A percentile compares a stretch with the other conserved stretches of the same genome.
phyloP scores from a whole-genome alignment of 1,140 invertebrate species.

The Nomia melanderi region DNA sequence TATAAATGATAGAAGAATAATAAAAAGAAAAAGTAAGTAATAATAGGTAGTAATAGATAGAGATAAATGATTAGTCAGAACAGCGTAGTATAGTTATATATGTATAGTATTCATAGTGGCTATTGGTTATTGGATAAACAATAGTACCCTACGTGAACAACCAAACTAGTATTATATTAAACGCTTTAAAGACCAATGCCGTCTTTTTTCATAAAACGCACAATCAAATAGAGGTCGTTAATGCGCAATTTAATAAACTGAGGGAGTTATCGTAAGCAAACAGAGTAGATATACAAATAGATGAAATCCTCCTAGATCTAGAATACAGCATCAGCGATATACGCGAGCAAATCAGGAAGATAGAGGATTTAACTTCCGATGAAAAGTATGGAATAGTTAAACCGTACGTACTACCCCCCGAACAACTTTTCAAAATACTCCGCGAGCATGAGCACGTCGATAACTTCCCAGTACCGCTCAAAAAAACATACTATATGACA shows the following conservation, averaged over 20 bases:
- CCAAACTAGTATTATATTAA: conserved; percentile 8
- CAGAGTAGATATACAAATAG: not conserved
- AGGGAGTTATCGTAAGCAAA: not conserved
- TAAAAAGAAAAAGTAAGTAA: too few relatives aligned
- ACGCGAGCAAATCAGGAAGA: not conserved
- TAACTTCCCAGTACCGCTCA: conserved; percentile 12
- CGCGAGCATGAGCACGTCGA: not conserved
- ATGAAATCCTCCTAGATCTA: not conserved
- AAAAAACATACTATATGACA: conserved; percentile 1
- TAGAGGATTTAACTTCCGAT: conserved; percentile 7
- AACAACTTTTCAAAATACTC: not conserved
- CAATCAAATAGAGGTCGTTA: not conserved
- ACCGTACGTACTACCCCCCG: not conserved
- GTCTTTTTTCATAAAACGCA: not conserved
- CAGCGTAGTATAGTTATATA: too few relatives aligned
- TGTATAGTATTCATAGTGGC: too few relatives aligned
- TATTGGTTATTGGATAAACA: too few relatives aligned
- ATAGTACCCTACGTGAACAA: too few relatives aligned
- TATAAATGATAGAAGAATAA: too few relatives aligned
- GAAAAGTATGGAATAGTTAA: conserved; percentile 1
- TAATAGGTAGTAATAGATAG: too few relatives aligned
- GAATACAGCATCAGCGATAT: not conserved
- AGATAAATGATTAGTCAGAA: too few relatives aligned
- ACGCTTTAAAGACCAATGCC: not conserved
- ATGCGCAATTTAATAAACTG: not conserved